A percentile compares a stretch with the other conserved stretches of the same genome.
Conservation (phyloP, 92 coral and sea anemone genomes). For the Ricordea florida region DNA sequence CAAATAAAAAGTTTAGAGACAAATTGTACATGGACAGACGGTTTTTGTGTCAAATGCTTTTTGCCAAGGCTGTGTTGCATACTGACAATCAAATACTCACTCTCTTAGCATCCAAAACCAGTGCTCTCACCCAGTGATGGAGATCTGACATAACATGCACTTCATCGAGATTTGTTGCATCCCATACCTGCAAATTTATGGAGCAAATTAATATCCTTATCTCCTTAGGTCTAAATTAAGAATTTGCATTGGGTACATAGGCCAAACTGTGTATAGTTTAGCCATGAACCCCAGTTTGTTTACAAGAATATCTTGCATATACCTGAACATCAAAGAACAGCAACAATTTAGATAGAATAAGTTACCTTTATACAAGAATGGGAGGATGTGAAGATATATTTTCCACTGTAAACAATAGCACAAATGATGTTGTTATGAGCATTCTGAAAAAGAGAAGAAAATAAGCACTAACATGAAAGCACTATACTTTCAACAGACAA, state of each 20-base stretch:
- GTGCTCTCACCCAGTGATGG: constrained; percentile 97
- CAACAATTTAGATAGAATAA: background rate
- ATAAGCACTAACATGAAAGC: background rate
- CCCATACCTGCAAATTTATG: constrained; percentile 87
- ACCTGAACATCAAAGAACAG: background rate
- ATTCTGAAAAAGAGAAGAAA: constrained; percentile 54
- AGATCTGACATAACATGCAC: constrained; percentile 84
- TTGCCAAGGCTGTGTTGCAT: background rate
- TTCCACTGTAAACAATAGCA: constrained; percentile 93
- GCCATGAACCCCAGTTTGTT: too few relatives aligned
- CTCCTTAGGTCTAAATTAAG: background rate
- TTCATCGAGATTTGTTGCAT: constrained; percentile 71
- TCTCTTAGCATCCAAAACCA: constrained; percentile 87
- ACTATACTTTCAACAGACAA: background rate
- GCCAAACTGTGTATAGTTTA: too few relatives aligned
- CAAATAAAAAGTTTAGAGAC: background rate
- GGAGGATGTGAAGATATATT: constrained; percentile 90
- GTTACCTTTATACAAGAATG: constrained; percentile 95
- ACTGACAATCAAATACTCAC: too few relatives aligned
- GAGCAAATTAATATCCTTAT: too few relatives aligned
- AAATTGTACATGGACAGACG: too few relatives aligned
- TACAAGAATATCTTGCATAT: too few relatives aligned
- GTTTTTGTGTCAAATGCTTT: background rate
- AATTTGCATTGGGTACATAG: background rate
- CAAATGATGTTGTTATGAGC: constrained; percentile 95